Percentiles rank a stretch among this genome's conserved stretches.
phyloP scores from a whole-genome alignment of 2,888 invertebrate genomes.

The Panopea generosa region DNA sequence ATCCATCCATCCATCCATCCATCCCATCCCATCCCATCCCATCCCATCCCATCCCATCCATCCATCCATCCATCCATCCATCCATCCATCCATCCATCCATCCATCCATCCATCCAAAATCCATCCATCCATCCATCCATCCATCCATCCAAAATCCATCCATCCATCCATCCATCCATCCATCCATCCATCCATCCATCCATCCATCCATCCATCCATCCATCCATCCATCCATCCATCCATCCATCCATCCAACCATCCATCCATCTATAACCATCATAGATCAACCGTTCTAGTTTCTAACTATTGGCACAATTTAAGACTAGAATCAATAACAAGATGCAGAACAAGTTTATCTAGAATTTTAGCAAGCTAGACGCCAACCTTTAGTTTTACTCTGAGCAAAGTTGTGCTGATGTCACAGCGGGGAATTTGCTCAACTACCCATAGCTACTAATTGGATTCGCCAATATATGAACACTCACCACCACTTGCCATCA shows the following conservation, averaged over 20 bases:
- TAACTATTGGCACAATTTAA: too few species aligned
- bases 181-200: conserved; percentile 12
- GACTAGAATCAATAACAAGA: too few species aligned
- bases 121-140: neutral
- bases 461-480: too few species aligned
- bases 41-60: neutral
- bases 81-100: conserved; percentile 5
- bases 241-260: neutral
- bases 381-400: too few species aligned
- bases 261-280: conserved; percentile 2
- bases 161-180: conserved; percentile 5
- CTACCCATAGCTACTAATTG: too few species aligned
- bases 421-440: too few species aligned
- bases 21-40: neutral
- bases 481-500: too few species aligned
- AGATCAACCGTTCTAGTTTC: neutral
- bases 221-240: conserved; percentile 12
- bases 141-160: neutral
- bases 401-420: too few species aligned
- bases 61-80: conserved; percentile 5
- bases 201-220: conserved; percentile 12
- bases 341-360: too few species aligned
- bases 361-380: too few species aligned
- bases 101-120: conserved; percentile 7
- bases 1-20: conserved; percentile 5